phyloP scores from a whole-genome alignment of 1,140 invertebrate species.

The Mya arenaria region DNA sequence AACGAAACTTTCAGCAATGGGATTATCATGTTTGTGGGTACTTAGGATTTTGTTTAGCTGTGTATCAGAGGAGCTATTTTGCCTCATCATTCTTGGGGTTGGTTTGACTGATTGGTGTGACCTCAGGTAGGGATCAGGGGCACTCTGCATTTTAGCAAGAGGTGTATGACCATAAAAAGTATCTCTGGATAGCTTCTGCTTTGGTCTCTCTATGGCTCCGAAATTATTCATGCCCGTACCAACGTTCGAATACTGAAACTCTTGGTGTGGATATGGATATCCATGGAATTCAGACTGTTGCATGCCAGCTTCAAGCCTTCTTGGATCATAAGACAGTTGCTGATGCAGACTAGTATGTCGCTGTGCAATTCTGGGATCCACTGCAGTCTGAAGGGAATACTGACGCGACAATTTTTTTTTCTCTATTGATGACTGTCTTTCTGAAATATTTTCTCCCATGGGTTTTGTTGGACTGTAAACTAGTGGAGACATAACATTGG shows the following conservation, averaged over 20 bases:
- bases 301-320: too few species aligned
- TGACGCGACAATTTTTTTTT: slow-evolving; percentile 54
- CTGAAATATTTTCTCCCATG: slow-evolving; percentile 9
- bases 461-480: slow-evolving; percentile 5
- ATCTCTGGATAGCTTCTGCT: background rate
- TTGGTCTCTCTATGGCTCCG: too few species aligned
- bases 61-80: slow-evolving; percentile 85
- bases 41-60: slow-evolving; percentile 83
- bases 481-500: slow-evolving; percentile 24
- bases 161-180: slow-evolving; percentile 53
- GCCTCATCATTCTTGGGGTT: slow-evolving; percentile 62
- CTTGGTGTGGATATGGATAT: too few species aligned
- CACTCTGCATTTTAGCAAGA: slow-evolving; percentile 67
- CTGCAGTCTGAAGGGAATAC: slow-evolving; percentile 88
- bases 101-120: slow-evolving; percentile 7
- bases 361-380: slow-evolving; percentile 86
- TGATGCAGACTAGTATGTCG: slow-evolving; percentile 24
- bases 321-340: slow-evolving; percentile 55
- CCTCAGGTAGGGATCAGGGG: slow-evolving; percentile 54
- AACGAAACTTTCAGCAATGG: background rate
- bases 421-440: slow-evolving; percentile 5
- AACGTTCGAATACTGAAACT: too few species aligned
- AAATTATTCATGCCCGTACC: too few species aligned
- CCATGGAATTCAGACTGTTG: too few species aligned
- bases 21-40: background rate